Evolutionary conservation across 2,888 invertebrate species (phyloP).

Genomic region (Lottia scabra): DNA sequence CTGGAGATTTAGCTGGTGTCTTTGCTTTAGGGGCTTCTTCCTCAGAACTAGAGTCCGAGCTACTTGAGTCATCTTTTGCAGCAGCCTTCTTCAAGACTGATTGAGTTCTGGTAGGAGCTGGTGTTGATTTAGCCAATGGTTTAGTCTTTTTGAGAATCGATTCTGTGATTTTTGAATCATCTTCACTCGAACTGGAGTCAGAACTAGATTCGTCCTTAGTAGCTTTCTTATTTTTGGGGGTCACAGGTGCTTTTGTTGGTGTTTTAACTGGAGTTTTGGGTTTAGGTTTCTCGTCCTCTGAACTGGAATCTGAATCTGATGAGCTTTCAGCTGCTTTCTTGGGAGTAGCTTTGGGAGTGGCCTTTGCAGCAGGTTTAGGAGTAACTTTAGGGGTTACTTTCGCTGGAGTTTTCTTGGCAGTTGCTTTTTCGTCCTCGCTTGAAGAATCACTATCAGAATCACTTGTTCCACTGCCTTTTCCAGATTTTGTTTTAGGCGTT

Average conservation of each 20-base stretch:
- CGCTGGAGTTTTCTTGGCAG: conserved; percentile 15
- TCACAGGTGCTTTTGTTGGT: not conserved
- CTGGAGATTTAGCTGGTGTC: conserved; percentile 7
- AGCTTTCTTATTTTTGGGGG: conserved; percentile 9
- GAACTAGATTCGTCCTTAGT: conserved; percentile 31
- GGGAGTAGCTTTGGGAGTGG: not conserved
- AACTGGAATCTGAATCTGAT: conserved; percentile 24
- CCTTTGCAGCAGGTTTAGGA: not conserved
- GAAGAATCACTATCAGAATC: conserved; percentile 11
- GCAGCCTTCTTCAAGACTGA: conserved; percentile 17
- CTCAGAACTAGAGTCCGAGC: conserved; percentile 28
- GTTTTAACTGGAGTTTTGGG: conserved; percentile 11
- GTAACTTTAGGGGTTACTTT: conserved; percentile 8
- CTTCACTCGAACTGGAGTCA: conserved; percentile 3
- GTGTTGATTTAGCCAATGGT: not conserved
- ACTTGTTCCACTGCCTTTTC: conserved; percentile 28
- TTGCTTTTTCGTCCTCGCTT: conserved; percentile 4
- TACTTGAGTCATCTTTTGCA: conserved; percentile 31
- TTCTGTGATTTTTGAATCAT: not conserved
- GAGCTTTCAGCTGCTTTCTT: conserved; percentile 33
- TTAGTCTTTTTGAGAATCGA: not conserved
- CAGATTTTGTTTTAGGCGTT: conserved; percentile 26
- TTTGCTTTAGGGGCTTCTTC: conserved; percentile 17
- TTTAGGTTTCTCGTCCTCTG: conserved; percentile 19
- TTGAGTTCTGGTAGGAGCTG: not conserved